phyloP scores from a whole-genome alignment of 2,113 vertebrate species.

The Paramisgurnus dabryanus region DNA sequence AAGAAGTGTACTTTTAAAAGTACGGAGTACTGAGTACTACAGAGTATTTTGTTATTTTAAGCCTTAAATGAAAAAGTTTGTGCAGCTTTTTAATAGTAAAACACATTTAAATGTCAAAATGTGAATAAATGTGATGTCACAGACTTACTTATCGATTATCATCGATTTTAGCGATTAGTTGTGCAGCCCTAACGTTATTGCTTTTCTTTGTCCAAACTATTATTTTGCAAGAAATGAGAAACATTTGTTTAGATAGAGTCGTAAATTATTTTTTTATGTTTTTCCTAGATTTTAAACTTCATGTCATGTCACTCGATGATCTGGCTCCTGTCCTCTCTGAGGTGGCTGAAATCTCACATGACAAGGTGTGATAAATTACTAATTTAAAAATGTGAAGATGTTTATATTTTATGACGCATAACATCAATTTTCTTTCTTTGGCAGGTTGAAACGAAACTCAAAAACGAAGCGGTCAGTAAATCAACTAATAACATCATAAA shows the following conservation, averaged over 20 bases:
- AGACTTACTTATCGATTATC: no score
- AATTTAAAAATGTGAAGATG: background rate
- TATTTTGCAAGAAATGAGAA: background rate
- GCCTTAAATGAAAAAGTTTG: no score
- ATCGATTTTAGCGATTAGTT: no score
- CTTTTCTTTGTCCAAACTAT: no score
- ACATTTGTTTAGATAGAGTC: background rate
- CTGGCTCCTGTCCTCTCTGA: slow-evolving; percentile 62
- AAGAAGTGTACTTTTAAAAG: no score
- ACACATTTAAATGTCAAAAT: no score
- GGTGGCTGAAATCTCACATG: slow-evolving; percentile 34
- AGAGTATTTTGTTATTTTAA: no score
- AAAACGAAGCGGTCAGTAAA: background rate
- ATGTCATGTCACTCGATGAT: slow-evolving; percentile 84
- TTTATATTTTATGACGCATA: background rate
- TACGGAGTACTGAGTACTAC: no score
- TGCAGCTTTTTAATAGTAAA: no score
- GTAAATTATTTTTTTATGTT: background rate
- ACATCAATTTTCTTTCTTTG: background rate
- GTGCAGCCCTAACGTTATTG: no score
- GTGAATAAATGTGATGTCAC: no score
- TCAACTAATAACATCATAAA: slow-evolving; percentile 1
- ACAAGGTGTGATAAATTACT: slow-evolving; percentile 50
- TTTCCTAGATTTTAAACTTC: slow-evolving; percentile 79
- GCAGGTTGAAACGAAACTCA: slow-evolving; percentile 4